Evolutionary conservation across 2,113 vertebrate species (phyloP), one percentile per base, ranked within the genome.

Genomic region (Scalopus aquaticus): DNA sequence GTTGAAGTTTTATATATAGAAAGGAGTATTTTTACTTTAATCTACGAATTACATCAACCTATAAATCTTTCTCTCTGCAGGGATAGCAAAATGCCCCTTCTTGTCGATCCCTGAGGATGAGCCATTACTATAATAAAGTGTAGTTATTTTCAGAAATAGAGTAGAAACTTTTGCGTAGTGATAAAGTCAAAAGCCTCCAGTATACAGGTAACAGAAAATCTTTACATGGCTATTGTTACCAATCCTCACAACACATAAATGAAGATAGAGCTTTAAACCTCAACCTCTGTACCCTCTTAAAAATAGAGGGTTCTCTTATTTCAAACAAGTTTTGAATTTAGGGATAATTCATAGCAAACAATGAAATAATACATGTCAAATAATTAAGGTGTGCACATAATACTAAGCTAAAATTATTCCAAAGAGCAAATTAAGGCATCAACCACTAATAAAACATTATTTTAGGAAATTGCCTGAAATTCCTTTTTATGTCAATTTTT

Each of bases 121-220:
- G 93, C 56, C 44, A 90, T 62, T 24, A 85, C 82, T 78, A 76
- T 10, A 73, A 24, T 83, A 93, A 97, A 96, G 2, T 12, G 22
- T 12, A 76, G 10, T 9, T 94, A 73, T 95, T 97, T 97, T 95
- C 9, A 95, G 77, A 86, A 26, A 42, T 73, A 64, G 44, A 84
- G 6, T 13, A 95, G 79, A 96, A 97, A 85, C 6, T 94, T 95
- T 22, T 12, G 19, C 7, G 13, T 67, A 74, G 37, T 62, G 46
- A 93, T 94, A 97, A 90, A 80, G 96, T 96, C 60, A 90, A 96
- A 98, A 95, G 30, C 19, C 37, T 13, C 42, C n/a, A 7, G 81
- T 96, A 97, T 79, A 92, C 72, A 97, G 90, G 84, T 94, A 97
- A 98, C 67, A 90, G 89, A 70, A 97, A 93, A 96, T 77, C 67